Evolutionary conservation across 2,113 vertebrate genomes (phyloP), one percentile per base, ranked within the genome.

Genomic region (Salminus brasiliensis): DNA sequence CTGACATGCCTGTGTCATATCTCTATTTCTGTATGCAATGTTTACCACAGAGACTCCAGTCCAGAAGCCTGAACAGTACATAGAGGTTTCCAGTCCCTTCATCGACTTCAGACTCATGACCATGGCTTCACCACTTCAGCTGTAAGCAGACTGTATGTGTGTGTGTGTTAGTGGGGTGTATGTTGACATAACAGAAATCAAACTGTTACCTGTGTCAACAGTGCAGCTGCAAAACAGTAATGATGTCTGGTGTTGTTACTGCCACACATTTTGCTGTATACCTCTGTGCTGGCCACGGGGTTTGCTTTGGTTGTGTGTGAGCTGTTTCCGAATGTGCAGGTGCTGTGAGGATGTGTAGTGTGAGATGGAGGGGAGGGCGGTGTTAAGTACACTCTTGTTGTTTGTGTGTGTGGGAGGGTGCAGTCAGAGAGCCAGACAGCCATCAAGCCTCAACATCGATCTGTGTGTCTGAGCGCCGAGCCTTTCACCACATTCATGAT

Each of bases 41-140:
- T 62, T 70, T 23, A 67, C 11, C 43, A 9, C 86, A 93, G 92
- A 86, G 74, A 57, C 82, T 11, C 72, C 72, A 39, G 78, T 88
- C 72, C 84, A 86, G 73, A 90, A 91, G 79, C 88, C 87, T 32
- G 86, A 91, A 39, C 63, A 80, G 79, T 92, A 91, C 85, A 84
- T 93, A 45, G 89, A 90, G 76, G 82, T 93, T 53, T 86, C 86
- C 81, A 93, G 90, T 79, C 89, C 90, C 67, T 92, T 93, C 78
- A 79, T 91, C 43, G 87, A 79, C 83, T 30, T 65, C 72, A 18
- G 34, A 41, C 66, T 85, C 59, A 85, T 72, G 80, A 84, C 62
- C 7, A 1, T 68, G 66, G 45, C 16, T n/a, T 63, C 36, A 2
- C 27, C 43, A 39, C 34, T 79, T 60, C 74, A 89, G n/a, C 67